These are phyloP conservation scores for Thripadectes ignobilis DNA, from an alignment of 2,797 vertebrate species.

Conservation along the genomic window DNA sequence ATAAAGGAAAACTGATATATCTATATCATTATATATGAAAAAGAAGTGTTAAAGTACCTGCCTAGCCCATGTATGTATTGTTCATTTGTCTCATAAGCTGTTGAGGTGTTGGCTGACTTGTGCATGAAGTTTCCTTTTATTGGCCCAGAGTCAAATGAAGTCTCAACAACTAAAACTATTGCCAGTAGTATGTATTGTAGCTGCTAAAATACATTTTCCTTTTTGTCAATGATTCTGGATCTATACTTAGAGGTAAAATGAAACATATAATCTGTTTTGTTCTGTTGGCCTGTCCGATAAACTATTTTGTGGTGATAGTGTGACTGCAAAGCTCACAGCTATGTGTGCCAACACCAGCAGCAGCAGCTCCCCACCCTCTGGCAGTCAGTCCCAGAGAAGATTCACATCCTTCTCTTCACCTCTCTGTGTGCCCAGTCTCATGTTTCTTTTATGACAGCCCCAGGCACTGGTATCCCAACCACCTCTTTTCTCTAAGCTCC, in stretches of 20 bases:
- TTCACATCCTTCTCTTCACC: background rate
- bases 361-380: background rate
- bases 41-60: background rate
- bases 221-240: background rate
- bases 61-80: background rate
- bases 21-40: background rate
- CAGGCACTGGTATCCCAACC: background rate
- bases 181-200: background rate
- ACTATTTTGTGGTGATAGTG: background rate
- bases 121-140: background rate
- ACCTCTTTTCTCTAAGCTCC: background rate
- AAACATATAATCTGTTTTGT: background rate
- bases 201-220: background rate
- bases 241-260: background rate
- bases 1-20: background rate
- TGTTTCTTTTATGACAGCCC: background rate
- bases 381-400: background rate
- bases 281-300: background rate
- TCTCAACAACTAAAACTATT: background rate
- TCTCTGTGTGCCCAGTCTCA: background rate
- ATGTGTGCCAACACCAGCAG: accelerated
- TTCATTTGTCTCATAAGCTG: background rate
- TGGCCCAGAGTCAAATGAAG: background rate
- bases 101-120: background rate
- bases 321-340: background rate